Evolutionary conservation across 2,888 invertebrate genomes (phyloP).

Genomic region (Aphidius colemani): DNA sequence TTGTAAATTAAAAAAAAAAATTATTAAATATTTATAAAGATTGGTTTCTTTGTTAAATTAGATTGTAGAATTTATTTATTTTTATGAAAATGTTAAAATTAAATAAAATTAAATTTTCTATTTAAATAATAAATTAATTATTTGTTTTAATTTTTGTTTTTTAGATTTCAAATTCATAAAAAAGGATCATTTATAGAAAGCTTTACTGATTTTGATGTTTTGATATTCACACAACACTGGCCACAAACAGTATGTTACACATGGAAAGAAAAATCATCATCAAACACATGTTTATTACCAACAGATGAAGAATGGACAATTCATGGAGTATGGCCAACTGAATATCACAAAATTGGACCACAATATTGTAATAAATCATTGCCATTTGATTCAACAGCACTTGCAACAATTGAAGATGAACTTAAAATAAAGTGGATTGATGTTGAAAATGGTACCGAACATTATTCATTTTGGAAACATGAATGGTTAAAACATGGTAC

Average conservation of each 20-base stretch:
- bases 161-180: slow-evolving; percentile 6
- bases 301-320: slow-evolving; percentile 72
- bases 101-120: not conserved
- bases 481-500: slow-evolving; percentile 87
- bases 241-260: slow-evolving; percentile 73
- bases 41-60: no score
- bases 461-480: slow-evolving; percentile 73
- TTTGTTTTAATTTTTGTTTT: slow-evolving; percentile 3
- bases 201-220: slow-evolving; percentile 69
- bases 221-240: slow-evolving; percentile 84
- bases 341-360: slow-evolving; percentile 70
- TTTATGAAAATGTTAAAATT: not conserved
- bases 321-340: slow-evolving; percentile 85
- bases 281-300: slow-evolving; percentile 71
- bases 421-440: slow-evolving; percentile 74
- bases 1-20: no score
- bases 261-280: slow-evolving; percentile 69
- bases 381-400: slow-evolving; percentile 68
- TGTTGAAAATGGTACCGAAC: slow-evolving; percentile 66
- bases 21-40: no score
- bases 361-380: slow-evolving; percentile 72
- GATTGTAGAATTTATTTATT: not conserved
- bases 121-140: no score
- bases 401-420: slow-evolving; percentile 65
- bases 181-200: not conserved